phyloP scores from a whole-genome alignment of 2,888 invertebrate species.

The Micropterix aruncella region DNA sequence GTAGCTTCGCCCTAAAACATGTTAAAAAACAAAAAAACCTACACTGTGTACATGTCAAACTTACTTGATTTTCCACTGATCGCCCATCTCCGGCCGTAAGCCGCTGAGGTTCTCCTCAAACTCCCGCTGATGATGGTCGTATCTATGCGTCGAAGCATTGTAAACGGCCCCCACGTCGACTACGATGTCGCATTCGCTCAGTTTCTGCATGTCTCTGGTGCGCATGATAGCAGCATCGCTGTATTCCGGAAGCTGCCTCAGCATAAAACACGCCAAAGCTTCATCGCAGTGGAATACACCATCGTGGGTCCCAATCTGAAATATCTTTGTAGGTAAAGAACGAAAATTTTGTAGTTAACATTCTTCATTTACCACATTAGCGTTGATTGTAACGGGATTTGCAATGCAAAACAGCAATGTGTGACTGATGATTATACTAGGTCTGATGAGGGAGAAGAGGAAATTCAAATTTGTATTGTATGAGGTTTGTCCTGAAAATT shows the following conservation, averaged over 20 bases:
- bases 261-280: conserved; percentile 85
- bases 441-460: no score
- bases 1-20: no score
- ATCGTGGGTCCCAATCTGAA: conserved; percentile 58
- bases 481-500: no score
- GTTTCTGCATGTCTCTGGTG: conserved; percentile 40
- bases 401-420: no score
- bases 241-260: conserved; percentile 68
- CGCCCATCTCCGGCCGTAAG: conserved; percentile 43
- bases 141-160: conserved; percentile 59
- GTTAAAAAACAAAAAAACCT: no score
- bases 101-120: conserved; percentile 55
- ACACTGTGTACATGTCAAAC: no score
- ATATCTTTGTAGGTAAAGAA: conserved; percentile 1
- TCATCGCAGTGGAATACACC: conserved; percentile 92
- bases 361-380: no score
- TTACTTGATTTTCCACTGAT: conserved; percentile 44
- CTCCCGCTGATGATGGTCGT: conserved; percentile 88
- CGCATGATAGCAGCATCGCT: conserved; percentile 68
- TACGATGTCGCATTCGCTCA: conserved; percentile 81
- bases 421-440: no score
- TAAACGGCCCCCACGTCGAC: conserved; percentile 89
- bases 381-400: no score
- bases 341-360: no score
- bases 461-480: no score